A percentile compares a stretch with the other conserved stretches of the same genome.
Conservation (phyloP, 2,113 vertebrate species). For the Melospiza melodia region DNA sequence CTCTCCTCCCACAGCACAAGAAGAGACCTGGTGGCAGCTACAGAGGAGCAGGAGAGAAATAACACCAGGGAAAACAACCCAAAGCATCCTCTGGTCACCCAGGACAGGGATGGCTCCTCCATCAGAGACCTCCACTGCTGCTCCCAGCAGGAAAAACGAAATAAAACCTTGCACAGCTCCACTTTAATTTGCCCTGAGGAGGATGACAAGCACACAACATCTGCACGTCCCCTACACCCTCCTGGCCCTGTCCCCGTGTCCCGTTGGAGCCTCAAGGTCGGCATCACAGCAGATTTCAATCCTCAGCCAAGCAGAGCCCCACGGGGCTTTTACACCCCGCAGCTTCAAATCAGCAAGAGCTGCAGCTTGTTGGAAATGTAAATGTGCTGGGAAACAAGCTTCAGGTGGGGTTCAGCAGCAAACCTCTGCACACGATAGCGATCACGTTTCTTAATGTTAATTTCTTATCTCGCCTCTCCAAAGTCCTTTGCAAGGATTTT, state of each 20-base stretch:
- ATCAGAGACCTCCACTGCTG: neutral
- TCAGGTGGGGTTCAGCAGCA: neutral
- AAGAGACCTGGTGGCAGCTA: neutral
- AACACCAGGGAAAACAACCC: neutral
- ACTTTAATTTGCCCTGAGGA: neutral
- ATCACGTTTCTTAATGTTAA: neutral
- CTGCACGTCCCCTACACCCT: accelerated
- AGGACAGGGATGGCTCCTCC: neutral
- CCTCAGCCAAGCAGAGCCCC: neutral
- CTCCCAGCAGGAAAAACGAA: neutral
- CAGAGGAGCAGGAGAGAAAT: neutral
- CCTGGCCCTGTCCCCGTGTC: neutral
- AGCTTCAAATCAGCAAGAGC: neutral
- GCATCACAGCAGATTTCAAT: neutral
- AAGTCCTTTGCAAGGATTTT: conserved; percentile 31
- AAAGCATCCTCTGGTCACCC: accelerated
- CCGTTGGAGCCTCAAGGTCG: neutral
- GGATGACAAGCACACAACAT: neutral
- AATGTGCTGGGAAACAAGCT: conserved; percentile 5
- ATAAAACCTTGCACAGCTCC: neutral
- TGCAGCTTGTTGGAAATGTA: neutral
- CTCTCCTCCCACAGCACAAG: neutral
- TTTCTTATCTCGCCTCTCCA: conserved; percentile 56
- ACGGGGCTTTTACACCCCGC: neutral
- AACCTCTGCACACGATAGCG: neutral